These are phyloP conservation scores for Rhinolophus sinicus DNA, from an alignment of 2,113 vertebrate species.

Conservation along the genomic window DNA sequence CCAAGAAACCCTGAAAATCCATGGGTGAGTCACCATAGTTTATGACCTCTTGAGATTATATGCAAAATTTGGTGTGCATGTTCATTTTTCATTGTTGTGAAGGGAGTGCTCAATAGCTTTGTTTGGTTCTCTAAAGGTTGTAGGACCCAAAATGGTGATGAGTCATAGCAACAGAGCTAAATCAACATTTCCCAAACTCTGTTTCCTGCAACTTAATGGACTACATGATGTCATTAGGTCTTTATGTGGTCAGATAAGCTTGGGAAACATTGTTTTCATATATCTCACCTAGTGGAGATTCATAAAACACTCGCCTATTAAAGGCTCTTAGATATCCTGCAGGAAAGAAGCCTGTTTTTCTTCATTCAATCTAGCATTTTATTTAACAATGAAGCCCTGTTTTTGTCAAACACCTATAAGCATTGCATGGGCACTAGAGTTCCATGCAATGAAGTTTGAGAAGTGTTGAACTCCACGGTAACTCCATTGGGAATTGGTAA, in stretches of 20 bases:
- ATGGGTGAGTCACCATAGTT: neutral
- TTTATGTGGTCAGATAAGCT: slow-evolving; percentile 12
- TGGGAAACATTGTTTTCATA: neutral
- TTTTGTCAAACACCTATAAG: neutral
- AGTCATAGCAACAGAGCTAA: neutral
- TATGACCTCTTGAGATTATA: neutral
- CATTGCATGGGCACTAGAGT: neutral
- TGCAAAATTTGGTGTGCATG: neutral
- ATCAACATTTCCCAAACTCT: neutral
- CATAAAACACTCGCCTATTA: neutral
- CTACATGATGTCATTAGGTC: neutral
- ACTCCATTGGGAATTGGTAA: neutral
- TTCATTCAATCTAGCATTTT: slow-evolving; percentile 33
- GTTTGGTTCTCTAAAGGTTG: neutral
- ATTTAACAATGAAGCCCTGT: neutral
- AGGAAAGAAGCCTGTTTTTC: neutral
- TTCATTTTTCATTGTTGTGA: neutral
- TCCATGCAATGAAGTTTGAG: neutral
- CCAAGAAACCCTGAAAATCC: neutral
- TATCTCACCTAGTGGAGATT: neutral
- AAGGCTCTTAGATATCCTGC: neutral
- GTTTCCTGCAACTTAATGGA: neutral
- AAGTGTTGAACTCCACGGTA: neutral
- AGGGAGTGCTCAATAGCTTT: neutral
- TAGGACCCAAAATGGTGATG: neutral